These are phyloP conservation scores for Trogon surrucura DNA, from an alignment of 2,113 vertebrate species.

Conservation along the genomic window DNA sequence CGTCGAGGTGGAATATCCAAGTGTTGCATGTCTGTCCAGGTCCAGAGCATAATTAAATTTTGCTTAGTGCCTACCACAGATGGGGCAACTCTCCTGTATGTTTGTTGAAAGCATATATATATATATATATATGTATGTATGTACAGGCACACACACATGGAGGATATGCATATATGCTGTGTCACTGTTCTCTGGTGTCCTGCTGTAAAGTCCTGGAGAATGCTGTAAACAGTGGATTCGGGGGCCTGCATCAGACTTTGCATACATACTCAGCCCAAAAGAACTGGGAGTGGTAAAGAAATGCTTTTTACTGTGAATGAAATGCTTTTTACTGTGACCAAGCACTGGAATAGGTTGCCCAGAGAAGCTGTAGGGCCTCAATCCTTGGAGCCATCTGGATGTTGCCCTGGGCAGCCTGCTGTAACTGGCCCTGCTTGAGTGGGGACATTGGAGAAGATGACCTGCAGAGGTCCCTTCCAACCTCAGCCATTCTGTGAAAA, in stretches of 20 bases:
- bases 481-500: background rate
- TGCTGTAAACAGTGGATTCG: background rate
- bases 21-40: background rate
- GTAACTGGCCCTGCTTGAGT: background rate
- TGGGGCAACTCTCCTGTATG: rapidly evolving
- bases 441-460: background rate
- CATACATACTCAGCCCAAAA: background rate
- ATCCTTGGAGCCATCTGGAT: background rate
- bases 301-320: background rate
- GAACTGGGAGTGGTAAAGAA: background rate
- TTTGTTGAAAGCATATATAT: background rate
- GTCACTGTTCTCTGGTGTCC: background rate
- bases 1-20: too few species aligned
- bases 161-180: rapidly evolving
- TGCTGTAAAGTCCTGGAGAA: background rate
- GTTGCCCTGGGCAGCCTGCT: background rate
- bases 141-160: rapidly evolving
- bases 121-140: too few species aligned
- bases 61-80: background rate
- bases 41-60: background rate
- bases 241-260: background rate
- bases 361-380: background rate
- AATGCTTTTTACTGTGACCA: rapidly evolving
- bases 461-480: background rate
- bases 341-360: background rate